phyloP scores from a whole-genome alignment of 2,113 vertebrate genomes.

The Xerus inauris region DNA sequence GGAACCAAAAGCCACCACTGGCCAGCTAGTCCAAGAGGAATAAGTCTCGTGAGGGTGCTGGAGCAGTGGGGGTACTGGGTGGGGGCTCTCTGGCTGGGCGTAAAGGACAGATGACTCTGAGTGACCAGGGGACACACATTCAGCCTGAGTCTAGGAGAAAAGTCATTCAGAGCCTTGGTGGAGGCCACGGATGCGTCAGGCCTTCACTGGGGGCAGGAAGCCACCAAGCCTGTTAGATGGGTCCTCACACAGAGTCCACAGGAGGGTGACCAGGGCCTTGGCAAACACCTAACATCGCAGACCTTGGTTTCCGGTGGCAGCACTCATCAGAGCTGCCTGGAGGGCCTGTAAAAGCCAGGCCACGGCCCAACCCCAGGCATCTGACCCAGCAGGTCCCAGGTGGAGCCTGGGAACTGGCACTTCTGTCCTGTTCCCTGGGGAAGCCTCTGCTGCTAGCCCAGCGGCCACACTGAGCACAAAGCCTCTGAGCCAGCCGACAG shows the following conservation, averaged over 20 bases:
- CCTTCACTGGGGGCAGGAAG: background rate
- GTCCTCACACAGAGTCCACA: rapidly evolving
- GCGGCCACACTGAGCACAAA: background rate
- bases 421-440: rapidly evolving
- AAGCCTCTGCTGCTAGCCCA: rapidly evolving
- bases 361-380: rapidly evolving
- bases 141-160: background rate
- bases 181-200: rapidly evolving
- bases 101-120: background rate
- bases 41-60: background rate
- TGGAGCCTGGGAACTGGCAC: background rate
- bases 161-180: background rate
- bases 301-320: rapidly evolving
- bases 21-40: background rate
- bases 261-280: background rate
- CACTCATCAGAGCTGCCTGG: background rate
- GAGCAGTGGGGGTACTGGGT: rapidly evolving
- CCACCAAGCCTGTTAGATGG: background rate
- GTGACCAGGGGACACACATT: background rate
- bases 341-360: background rate
- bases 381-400: no score
- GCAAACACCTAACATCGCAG: background rate
- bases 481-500: background rate
- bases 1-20: background rate
- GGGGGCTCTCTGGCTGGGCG: background rate